Evolutionary conservation across 35 echinoderm and acorn worm genomes (phyloP), one percentile per base, ranked within the genome.

Genomic region (Hemicentrotus pulcherrimus): DNA sequence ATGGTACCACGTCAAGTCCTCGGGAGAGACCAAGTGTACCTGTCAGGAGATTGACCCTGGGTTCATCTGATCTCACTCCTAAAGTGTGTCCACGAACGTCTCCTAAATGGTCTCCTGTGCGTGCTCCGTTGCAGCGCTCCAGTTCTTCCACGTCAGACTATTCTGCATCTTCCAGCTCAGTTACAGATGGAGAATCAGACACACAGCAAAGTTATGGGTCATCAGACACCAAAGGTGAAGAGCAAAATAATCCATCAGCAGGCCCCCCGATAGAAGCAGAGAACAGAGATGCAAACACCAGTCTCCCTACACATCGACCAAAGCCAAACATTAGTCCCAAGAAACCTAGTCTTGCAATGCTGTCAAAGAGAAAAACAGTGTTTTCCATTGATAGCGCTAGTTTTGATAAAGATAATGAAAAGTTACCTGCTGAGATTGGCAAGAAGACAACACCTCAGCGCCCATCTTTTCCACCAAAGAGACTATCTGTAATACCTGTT

Each of bases 311-410:
- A 31, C 46, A 93, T 47, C 50, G 30, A 55, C 91, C 91, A 93
- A 93, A 93, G 41, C 91, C 91, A 12, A 58, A 47, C 13, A 31
- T 93, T 15, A 93, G 91, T 58, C 91, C 91, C n/a, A 93, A 93
- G n/a, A 93, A 93, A 31, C 91, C 91, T 46, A 93, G 91, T 93
- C 91, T 93, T 93, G 91, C 91, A 15, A 50, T 47, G 19, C 48
- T 50, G 47, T 58, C 32, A 31, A 93, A 93, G 48, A 78, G 65
- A 28, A 78, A 78, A 6, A 78, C 65, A 1, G 0, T 59, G 52
- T 59, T 4, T 28, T 78, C 5, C 65, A 78, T 78, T n/a, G 52
- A 16, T 78, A 6, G 28, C 24, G 28, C 19, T 78, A 28, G 22
- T 78, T 78, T 78, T 16, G 46, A 90, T 90, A 90, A 90, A 18